Percentiles rank a stretch among this genome's conserved stretches.
Conservation (phyloP, 2,797 vertebrate species). For the Sebastes paucispinis region DNA sequence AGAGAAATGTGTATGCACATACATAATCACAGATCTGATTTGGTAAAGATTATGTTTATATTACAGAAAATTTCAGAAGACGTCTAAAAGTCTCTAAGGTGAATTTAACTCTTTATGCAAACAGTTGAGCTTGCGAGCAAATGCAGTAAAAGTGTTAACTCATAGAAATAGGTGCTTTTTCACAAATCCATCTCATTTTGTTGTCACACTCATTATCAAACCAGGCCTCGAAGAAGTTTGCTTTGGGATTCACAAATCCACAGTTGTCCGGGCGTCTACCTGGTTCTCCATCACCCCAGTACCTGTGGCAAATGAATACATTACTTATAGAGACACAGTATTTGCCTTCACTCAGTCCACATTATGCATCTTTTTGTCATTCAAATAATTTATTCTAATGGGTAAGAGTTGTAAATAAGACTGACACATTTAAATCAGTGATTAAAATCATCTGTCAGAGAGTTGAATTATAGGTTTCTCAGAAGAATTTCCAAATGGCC, state of each 20-base stretch:
- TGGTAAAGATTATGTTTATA: not conserved
- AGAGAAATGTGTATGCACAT: too few relatives aligned
- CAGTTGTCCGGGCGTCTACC: not conserved
- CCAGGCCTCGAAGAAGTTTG: constrained; percentile 54
- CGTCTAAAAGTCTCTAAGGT: not conserved
- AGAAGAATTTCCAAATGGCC: too few relatives aligned
- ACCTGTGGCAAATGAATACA: constrained; percentile 50
- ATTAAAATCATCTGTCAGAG: not conserved
- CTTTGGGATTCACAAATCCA: not conserved
- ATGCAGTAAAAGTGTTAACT: not conserved
- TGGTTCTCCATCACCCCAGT: constrained; percentile 60
- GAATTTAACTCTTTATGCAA: not conserved
- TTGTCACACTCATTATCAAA: accelerated
- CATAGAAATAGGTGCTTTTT: constrained; percentile 10
- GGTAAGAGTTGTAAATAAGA: not conserved
- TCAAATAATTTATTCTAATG: not conserved
- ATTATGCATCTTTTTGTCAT: not conserved
- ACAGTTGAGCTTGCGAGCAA: not conserved
- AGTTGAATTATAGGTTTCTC: not conserved
- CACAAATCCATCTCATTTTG: constrained; percentile 42
- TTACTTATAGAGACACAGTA: not conserved
- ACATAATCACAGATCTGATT: too few relatives aligned
- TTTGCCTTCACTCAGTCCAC: not conserved
- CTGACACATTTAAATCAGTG: not conserved
- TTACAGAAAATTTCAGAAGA: not conserved